These are phyloP conservation scores for Vannuccia rotundouncinata DNA, from an alignment of 2,888 invertebrate species.

Conservation along the genomic window DNA sequence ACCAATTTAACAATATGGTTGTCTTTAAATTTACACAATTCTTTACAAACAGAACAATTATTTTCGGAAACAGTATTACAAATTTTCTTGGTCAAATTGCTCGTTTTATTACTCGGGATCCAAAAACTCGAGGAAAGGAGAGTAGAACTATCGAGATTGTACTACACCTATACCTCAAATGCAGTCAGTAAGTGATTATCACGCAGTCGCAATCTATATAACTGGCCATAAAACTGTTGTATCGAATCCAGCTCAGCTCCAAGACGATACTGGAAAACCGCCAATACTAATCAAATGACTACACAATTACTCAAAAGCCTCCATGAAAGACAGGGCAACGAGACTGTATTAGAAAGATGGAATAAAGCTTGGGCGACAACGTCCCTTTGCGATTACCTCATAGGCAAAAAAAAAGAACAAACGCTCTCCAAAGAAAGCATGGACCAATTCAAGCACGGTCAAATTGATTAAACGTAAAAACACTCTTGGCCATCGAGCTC, in stretches of 20 bases:
- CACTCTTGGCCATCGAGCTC: background rate
- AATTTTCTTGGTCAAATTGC: too few relatives aligned
- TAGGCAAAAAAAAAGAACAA: background rate
- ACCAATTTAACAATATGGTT: too few relatives aligned
- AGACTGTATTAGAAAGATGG: conserved; percentile 11
- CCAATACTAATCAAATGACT: conserved; percentile 7
- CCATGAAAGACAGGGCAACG: background rate
- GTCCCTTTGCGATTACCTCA: conserved; percentile 2
- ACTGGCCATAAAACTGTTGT: conserved; percentile 14
- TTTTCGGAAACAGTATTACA: too few relatives aligned
- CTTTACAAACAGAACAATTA: too few relatives aligned
- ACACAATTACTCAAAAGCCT: conserved; percentile 20
- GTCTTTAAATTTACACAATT: too few relatives aligned
- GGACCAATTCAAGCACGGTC: background rate
- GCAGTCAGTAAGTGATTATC: conserved; percentile 7
- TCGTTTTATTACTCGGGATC: conserved; percentile 9
- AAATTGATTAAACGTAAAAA: conserved; percentile 23
- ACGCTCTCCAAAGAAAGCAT: conserved; percentile 24
- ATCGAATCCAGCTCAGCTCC: conserved; percentile 1
- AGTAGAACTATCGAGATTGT: conserved; percentile 6
- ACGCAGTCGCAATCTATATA: conserved; percentile 17
- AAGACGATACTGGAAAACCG: conserved; percentile 10
- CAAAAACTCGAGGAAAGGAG: conserved; percentile 1
- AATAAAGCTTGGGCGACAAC: conserved; percentile 21
- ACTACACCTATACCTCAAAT: conserved; percentile 9